Conservation (phyloP, 2,113 vertebrate genomes). For the Heterocephalus glaber region DNA sequence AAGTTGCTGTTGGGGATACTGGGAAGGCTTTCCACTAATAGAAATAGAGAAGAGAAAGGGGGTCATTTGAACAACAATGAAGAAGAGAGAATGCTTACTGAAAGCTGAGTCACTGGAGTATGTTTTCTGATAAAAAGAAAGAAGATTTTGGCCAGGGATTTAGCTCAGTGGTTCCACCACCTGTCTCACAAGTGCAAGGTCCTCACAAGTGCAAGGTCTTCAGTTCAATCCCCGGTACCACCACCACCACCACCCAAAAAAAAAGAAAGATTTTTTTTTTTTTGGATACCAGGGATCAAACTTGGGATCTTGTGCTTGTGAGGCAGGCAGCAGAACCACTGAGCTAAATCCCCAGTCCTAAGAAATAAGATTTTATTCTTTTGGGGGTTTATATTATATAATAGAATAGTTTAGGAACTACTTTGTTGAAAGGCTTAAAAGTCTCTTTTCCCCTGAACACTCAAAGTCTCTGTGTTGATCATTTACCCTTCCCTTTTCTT, state of each 20-base stretch:
- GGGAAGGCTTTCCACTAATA: background rate
- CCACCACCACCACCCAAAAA: too few relatives aligned
- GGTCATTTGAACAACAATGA: background rate
- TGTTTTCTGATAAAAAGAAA: slow-evolving; percentile 18
- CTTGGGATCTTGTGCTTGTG: too few relatives aligned
- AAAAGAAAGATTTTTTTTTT: too few relatives aligned
- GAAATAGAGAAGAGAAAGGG: slow-evolving; percentile 7
- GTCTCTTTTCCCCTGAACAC: background rate
- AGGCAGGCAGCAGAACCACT: too few relatives aligned
- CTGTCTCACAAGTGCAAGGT: too few relatives aligned
- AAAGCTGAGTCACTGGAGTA: background rate
- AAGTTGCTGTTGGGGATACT: background rate
- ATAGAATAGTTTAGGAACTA: background rate
- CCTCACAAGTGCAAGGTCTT: too few relatives aligned
- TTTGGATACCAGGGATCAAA: too few relatives aligned
- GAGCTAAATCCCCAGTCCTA: too few relatives aligned
- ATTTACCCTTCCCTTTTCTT: background rate
- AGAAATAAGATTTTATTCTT: too few relatives aligned
- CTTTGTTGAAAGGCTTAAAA: background rate
- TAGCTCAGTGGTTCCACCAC: too few relatives aligned
- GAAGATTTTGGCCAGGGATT: too few relatives aligned
- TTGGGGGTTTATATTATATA: background rate
- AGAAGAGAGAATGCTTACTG: background rate
- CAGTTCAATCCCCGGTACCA: too few relatives aligned
- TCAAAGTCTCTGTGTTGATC: background rate